Conservation (phyloP, 2,113 vertebrate genomes). For the Thymallus thymallus region DNA sequence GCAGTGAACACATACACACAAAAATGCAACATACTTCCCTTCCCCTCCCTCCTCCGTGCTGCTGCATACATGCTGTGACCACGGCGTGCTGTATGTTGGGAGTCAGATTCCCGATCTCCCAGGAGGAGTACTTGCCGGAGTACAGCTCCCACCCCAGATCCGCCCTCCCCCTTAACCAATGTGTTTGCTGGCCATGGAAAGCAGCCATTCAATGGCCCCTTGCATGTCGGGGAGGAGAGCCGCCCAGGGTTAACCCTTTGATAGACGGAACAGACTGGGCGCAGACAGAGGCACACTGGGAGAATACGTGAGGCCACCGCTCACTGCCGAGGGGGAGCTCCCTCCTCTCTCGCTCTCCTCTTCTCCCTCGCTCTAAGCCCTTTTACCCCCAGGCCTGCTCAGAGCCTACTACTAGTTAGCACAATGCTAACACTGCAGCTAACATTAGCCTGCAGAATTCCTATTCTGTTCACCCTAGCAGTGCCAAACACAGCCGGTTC, state of each 20-base stretch:
- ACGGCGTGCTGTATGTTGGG: conserved; percentile 3
- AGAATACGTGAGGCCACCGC: too few relatives aligned
- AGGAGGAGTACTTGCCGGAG: conserved; percentile 76
- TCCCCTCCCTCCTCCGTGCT: conserved; percentile 33
- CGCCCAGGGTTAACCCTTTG: conserved; percentile 76
- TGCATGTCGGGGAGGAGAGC: conserved; percentile 73
- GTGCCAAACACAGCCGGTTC: too few relatives aligned
- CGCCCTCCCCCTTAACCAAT: conserved; percentile 92
- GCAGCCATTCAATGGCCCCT: conserved; percentile 77
- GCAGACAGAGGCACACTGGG: too few relatives aligned
- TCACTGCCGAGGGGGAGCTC: neutral
- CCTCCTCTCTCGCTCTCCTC: conserved; percentile 1
- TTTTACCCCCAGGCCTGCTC: neutral
- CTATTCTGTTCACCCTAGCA: too few relatives aligned
- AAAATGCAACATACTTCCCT: neutral
- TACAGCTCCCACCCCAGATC: conserved; percentile 72
- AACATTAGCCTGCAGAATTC: too few relatives aligned
- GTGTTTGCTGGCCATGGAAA: conserved; percentile 78
- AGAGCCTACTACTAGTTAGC: neutral
- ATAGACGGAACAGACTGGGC: neutral
- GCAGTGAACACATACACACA: neutral
- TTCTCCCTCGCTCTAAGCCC: neutral
- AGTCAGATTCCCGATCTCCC: conserved; percentile 62
- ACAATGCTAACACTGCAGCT: neutral
- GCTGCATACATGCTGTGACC: too few relatives aligned